These are phyloP conservation scores for Mylabris sibirica DNA, from an alignment of 2,888 invertebrate species.

Conservation along the genomic window DNA sequence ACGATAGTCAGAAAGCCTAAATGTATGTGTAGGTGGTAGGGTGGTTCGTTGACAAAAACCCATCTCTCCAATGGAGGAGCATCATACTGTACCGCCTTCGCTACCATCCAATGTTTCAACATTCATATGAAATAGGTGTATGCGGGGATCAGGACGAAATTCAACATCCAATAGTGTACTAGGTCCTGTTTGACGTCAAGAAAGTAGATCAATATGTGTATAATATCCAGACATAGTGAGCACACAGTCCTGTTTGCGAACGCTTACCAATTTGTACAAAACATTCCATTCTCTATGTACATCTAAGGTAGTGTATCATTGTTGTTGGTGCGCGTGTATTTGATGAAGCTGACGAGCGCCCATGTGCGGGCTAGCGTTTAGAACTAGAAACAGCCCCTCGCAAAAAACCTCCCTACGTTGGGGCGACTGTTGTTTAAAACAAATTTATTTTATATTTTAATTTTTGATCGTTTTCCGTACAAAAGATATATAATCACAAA, in stretches of 20 bases:
- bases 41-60: constrained; percentile 36
- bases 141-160: constrained; percentile 27
- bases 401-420: constrained; percentile 96
- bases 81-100: constrained; percentile 40
- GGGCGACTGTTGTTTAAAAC: constrained; percentile 83
- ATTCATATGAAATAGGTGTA: constrained; percentile 19
- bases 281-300: constrained; percentile 32
- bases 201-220: constrained; percentile 57
- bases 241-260: constrained; percentile 53
- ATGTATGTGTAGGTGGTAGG: constrained; percentile 43
- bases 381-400: constrained; percentile 95
- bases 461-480: neutral
- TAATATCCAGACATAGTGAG: constrained; percentile 46
- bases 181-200: constrained; percentile 56
- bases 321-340: constrained; percentile 42
- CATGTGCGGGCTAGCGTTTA: constrained; percentile 96
- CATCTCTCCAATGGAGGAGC: constrained; percentile 41
- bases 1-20: neutral
- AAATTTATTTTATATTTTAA: constrained; percentile 33
- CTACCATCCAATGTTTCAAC: neutral
- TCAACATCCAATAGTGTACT: constrained; percentile 44
- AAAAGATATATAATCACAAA: neutral
- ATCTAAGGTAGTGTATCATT: constrained; percentile 25
- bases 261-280: constrained; percentile 53
- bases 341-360: constrained; percentile 66